Base-by-base conservation (phyloP, 2,888 invertebrate genomes). In the Calameuta idolon region DNA sequence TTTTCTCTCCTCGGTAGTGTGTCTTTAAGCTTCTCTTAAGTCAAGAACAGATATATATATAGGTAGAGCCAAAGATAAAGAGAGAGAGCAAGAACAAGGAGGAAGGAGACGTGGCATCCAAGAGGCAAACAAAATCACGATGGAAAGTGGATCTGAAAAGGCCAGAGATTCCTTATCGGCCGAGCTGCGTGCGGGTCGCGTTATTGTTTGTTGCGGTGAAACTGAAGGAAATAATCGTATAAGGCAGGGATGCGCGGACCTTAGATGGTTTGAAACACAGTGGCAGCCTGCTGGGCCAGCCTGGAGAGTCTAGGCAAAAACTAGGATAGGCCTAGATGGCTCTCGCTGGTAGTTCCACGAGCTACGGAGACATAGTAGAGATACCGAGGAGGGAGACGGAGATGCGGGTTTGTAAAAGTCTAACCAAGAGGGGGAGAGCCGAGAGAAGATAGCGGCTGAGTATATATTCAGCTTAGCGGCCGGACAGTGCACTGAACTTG, bases 401-500 rank as follows among this genome's bases (percentile, higher is more conserved):
- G 71, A 11, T 73, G 74, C 34, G 31, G 40, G 74, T 74, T 37
- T 35, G 40, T 34, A 37, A 15, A 12, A 33, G 33, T 31, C 30
- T 12, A 40, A 40, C 15, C 40, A 40, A 40, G 40, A 40, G 40
- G 15, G 15, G 40, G 40, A 40, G 40, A 40, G 5, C 40, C 40
- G 40, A 74, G 74, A 74, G 76, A 69, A 71, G 81, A 83, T 84
- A 82, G 82, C 79, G 81, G 79, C 79, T 77, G 83, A 79, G 82
- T 81, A 85, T 81, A 79, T 83, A 69, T 79, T 71, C 78, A 84
- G 83, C 82, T 81, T 85, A 83, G 79, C 79, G 82, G 81, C 82
- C 84, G 86, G 85, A 83, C 87, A 85, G 90, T 90, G 89, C 90
- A 89, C 85, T 90, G 90, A 90, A 90, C 90, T 90, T 90, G 89